Percentiles rank a stretch among this genome's conserved stretches.
phyloP scores from a whole-genome alignment of 2,888 invertebrate genomes.

The Choristoneura rosaceana region DNA sequence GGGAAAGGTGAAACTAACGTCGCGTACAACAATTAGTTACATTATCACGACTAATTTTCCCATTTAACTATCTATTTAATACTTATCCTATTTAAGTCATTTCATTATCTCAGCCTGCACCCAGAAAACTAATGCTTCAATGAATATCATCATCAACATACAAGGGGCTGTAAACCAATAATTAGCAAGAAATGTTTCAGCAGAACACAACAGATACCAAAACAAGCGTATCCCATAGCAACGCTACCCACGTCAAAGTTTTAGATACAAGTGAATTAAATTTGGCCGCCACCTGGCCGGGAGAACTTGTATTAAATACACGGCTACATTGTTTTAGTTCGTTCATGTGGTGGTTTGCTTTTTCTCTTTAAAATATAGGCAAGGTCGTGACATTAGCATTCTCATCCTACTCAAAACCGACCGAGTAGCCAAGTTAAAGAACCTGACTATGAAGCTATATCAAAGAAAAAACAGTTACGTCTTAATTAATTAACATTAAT shows the following conservation, averaged over 20 bases:
- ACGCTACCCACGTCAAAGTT: conserved; percentile 39
- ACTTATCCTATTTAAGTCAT: background rate
- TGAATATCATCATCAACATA: background rate
- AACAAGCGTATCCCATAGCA: conserved; percentile 19
- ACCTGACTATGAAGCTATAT: no score
- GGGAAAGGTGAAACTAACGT: no score
- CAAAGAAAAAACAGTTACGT: no score
- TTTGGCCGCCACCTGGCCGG: conserved; percentile 28
- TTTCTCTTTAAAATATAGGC: background rate
- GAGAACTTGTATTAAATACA: conserved; percentile 23
- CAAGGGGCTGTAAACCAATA: conserved; percentile 12
- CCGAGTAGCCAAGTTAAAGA: no score
- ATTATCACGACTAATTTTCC: no score
- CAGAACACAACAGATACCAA: conserved; percentile 9
- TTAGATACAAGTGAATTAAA: conserved; percentile 39
- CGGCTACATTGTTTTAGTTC: conserved; percentile 19
- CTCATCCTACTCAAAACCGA: no score
- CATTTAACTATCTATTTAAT: background rate
- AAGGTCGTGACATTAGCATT: background rate
- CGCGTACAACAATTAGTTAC: no score
- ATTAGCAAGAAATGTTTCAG: conserved; percentile 24
- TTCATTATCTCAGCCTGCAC: background rate
- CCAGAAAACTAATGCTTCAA: background rate
- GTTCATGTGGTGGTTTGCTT: conserved; percentile 5
- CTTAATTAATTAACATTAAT: background rate